Percentiles rank a stretch among this genome's conserved stretches.
phyloP scores from a whole-genome alignment of 2,113 vertebrate species.

The Rhea pennata region DNA sequence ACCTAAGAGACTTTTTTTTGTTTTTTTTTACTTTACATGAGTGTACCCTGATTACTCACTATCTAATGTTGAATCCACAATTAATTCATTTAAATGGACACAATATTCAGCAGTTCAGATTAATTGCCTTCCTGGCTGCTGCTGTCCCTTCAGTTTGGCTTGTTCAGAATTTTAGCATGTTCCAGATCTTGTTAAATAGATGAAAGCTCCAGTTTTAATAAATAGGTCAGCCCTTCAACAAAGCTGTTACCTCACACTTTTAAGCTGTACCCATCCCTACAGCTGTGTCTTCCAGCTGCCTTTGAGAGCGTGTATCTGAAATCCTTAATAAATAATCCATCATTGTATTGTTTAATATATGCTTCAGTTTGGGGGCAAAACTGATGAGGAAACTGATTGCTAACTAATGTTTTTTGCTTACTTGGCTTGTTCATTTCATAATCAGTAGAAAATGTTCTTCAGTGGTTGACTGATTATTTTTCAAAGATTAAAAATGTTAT shows the following conservation, averaged over 20 bases:
- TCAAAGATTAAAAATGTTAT: conserved; percentile 7
- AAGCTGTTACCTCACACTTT: background rate
- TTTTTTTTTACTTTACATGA: background rate
- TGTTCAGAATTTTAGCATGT: background rate
- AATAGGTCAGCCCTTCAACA: background rate
- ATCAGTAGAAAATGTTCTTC: background rate
- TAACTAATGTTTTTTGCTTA: background rate
- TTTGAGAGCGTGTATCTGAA: background rate
- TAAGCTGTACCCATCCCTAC: background rate
- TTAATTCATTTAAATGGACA: background rate
- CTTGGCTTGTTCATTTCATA: background rate
- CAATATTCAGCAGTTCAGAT: background rate
- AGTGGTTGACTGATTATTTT: background rate
- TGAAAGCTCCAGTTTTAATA: background rate
- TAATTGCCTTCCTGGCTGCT: background rate
- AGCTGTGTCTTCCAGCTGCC: background rate
- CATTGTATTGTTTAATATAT: background rate
- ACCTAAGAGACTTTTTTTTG: too few relatives aligned
- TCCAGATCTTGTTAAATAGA: background rate
- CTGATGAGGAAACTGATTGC: background rate
- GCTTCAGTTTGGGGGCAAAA: background rate
- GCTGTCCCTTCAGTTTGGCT: background rate
- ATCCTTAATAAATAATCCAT: background rate
- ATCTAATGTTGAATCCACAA: background rate
- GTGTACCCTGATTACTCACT: background rate